Base-by-base conservation (phyloP, 64 coral and sea anemone species). In the Platygyra sinensis region DNA sequence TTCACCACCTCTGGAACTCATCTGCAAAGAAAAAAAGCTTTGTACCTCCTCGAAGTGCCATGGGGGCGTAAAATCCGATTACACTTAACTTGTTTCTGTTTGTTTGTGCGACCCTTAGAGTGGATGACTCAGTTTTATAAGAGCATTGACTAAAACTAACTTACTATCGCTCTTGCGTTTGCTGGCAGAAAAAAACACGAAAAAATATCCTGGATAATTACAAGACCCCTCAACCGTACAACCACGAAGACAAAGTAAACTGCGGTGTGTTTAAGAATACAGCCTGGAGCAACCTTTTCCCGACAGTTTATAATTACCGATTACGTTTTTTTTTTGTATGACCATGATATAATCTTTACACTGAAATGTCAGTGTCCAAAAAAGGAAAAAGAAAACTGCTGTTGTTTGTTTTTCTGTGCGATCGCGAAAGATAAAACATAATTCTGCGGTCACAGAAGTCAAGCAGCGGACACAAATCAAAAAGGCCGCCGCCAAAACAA, bases 401-500 rank as follows among this genome's bases (percentile, higher is more conserved):
- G 22, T 69, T n/a, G 65, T 69, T 69, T 69, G 22, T 69, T 57
- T 69, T 69, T 24, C 9, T 9, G 65, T 27, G n/a, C 10, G 62
- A 46, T 46, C 62, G 24, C 4, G 24, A 67, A 25, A 67, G 63
- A 67, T 67, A 67, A 67, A 67, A 67, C 19, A 25, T 7, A 67
- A 67, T 67, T 67, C 42, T 1, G 39, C 19, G 76, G 29, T 63
- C 38, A 28, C 20, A n/a, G 51, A 57, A 60, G 31, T 65, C 11
- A 63, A 42, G 7, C 18, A 31, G 60, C 65, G 80, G 31, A 14
- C 0, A 39, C 30, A 3, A 69, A 5, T 59, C 29, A 50, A 59
- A 59, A 24, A 51, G 14, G 77, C 77, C 31, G 60, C 80, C 59
- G 60, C 60, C 80, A 83, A 67, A 64, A 83, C 60, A 83, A 83